Evolutionary conservation across 2,113 vertebrate species (phyloP), one percentile per base, ranked within the genome.

Genomic region (Rhodinocichla rosea): DNA sequence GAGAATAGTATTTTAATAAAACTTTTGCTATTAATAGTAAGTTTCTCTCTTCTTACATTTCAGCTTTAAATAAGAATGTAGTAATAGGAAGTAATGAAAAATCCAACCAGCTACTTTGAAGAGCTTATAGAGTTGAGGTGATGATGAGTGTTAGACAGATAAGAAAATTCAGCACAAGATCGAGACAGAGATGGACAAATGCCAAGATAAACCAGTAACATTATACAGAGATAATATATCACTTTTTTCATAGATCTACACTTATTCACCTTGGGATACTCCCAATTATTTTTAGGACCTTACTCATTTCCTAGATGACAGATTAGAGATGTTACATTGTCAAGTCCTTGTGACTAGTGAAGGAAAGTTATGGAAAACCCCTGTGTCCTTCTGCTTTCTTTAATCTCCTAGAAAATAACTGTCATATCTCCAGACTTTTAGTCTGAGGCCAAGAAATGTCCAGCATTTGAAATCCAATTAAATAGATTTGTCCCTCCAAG

Each of bases 251-350:
- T 63, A 83, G 74, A 56, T 23, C 37, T 87, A 57, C 65, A 89
- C 27, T 96, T 92, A 87, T 89, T 94, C 94, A 95, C 94, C 86
- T 92, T 91, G 71, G 96, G 87, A 96, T 95, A 97, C 95, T 96
- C 95, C 96, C 92, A 91, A 52, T 95, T 96, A 96, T 97, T 94
- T 97, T 96, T 96, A 96, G 92, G 78, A 84, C 28, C 63, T 96
- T 96, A 91, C 84, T 97, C 96, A 97, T 92, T 97, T 97, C 96
- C 96, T 96, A 89, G 92, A 91, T 94, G 86, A 62, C 81, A 94
- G 81, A 97, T 95, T 91, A 89, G 70, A 80, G 60, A 87, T 2
- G 2, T 88, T 95, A 78, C 56, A 88, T 96, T 96, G 88, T 96
- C 86, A 89, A 82, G 24, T 55, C 53, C 77, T 79, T 83, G 57